Evolutionary conservation across 2,888 invertebrate genomes (phyloP).

Genomic region (Drosophila suboccidentalis): DNA sequence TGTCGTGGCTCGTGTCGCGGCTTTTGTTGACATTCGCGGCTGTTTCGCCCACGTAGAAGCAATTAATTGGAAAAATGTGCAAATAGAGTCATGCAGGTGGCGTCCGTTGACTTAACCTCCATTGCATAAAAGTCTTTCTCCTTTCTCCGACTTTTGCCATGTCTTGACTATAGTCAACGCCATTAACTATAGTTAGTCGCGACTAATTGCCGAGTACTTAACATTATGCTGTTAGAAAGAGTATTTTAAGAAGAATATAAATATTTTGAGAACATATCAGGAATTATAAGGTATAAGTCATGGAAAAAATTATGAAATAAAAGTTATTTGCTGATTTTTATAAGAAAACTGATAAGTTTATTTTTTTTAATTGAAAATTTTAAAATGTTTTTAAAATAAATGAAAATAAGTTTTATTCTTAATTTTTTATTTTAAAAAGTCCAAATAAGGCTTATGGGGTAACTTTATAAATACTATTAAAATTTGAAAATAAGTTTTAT

Average conservation of each 20-base stretch:
- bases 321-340: too few species aligned
- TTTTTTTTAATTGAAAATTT: too few species aligned
- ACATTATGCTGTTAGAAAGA: neutral
- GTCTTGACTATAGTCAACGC: constrained; percentile 8
- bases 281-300: too few species aligned
- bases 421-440: too few species aligned
- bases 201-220: constrained; percentile 53
- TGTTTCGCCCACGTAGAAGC: constrained; percentile 69
- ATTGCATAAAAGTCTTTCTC: constrained; percentile 30
- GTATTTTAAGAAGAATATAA: neutral
- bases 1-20: constrained; percentile 39
- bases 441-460: too few species aligned
- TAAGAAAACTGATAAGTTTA: too few species aligned
- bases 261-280: neutral
- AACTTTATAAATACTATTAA: too few species aligned
- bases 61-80: constrained; percentile 81
- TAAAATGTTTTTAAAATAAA: too few species aligned
- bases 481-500: too few species aligned
- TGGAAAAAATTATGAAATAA: too few species aligned
- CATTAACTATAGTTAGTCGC: constrained; percentile 45
- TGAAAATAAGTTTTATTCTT: too few species aligned
- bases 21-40: constrained; percentile 72
- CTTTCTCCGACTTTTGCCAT: constrained; percentile 21
- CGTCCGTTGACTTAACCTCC: constrained; percentile 73
- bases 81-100: constrained; percentile 69